Conservation (phyloP, 1,140 invertebrate genomes). For the Zaprionus ghesquierei region DNA sequence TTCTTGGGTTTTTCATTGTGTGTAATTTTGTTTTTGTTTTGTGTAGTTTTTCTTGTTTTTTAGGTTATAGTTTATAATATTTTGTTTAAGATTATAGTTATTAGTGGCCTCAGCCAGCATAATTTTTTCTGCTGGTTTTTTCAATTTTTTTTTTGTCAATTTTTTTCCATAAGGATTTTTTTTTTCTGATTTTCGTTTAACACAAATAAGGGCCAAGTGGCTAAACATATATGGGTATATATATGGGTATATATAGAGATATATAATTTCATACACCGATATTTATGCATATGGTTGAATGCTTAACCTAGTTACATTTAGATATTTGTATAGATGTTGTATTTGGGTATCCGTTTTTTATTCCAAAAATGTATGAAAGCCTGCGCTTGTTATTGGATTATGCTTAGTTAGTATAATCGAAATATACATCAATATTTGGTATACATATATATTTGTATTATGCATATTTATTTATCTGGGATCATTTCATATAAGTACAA, state of each 20-base stretch:
- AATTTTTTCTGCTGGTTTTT: constrained; percentile 76
- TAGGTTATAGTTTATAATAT: constrained; percentile 28
- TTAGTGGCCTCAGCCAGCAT: constrained; percentile 76
- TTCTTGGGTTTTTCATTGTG: constrained; percentile 33
- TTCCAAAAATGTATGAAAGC: constrained; percentile 80
- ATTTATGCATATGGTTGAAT: constrained; percentile 43
- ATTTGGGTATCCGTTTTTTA: constrained; percentile 15
- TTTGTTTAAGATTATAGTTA: constrained; percentile 50
- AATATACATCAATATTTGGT: constrained; percentile 38
- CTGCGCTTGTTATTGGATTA: constrained; percentile 52
- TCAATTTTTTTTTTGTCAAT: constrained; percentile 51
- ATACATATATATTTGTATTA: constrained; percentile 26
- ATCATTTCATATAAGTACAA: constrained; percentile 25
- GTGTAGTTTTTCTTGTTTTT: constrained; percentile 16
- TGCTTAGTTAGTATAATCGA: constrained; percentile 19
- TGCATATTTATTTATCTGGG: constrained; percentile 33
- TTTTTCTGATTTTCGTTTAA: constrained; percentile 43
- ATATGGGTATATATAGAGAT: constrained; percentile 36
- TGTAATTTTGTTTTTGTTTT: constrained; percentile 18
- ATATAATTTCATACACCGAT: constrained; percentile 59
- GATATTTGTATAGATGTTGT: constrained; percentile 10
- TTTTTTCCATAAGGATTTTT: background rate
- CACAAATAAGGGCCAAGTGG: constrained; percentile 68
- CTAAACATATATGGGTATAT: constrained; percentile 49
- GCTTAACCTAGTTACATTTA: constrained; percentile 49